These are phyloP conservation scores for Myotis daubentonii DNA, from an alignment of 2,797 vertebrate genomes.

Conservation along the genomic window DNA sequence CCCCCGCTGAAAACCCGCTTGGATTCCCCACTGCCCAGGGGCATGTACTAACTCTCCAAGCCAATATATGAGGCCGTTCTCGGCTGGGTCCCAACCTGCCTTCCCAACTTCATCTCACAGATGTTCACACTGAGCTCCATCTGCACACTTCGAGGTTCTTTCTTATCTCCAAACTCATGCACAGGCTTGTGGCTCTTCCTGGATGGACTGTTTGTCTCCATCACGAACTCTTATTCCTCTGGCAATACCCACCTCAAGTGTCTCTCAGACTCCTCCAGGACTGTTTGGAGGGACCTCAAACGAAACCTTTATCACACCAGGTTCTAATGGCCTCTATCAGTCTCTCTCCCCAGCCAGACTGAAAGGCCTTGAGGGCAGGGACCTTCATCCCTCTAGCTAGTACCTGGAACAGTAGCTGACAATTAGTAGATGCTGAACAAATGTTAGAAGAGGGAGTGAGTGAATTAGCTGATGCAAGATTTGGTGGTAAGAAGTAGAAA, in stretches of 20 bases:
- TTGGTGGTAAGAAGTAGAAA: neutral
- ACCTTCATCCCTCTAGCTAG: neutral
- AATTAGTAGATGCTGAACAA: too few species aligned
- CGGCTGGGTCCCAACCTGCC: neutral
- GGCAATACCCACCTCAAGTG: neutral
- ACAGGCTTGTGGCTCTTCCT: neutral
- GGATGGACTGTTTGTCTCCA: neutral
- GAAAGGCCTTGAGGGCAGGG: neutral
- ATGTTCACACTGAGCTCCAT: neutral
- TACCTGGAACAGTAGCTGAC: rapidly evolving
- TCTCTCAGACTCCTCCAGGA: neutral
- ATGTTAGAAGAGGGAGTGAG: neutral
- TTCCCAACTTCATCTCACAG: neutral
- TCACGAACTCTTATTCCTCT: neutral
- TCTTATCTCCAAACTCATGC: neutral
- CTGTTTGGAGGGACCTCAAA: neutral
- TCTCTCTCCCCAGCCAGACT: neutral
- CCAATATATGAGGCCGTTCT: neutral
- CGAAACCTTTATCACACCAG: neutral
- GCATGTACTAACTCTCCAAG: too few species aligned
- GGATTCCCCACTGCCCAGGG: neutral
- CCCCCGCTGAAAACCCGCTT: rapidly evolving
- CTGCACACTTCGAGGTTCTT: neutral
- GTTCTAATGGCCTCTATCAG: neutral
- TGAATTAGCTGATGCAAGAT: neutral